phyloP scores from a whole-genome alignment of 2,888 invertebrate genomes.

The Sarcophaga rosellei region DNA sequence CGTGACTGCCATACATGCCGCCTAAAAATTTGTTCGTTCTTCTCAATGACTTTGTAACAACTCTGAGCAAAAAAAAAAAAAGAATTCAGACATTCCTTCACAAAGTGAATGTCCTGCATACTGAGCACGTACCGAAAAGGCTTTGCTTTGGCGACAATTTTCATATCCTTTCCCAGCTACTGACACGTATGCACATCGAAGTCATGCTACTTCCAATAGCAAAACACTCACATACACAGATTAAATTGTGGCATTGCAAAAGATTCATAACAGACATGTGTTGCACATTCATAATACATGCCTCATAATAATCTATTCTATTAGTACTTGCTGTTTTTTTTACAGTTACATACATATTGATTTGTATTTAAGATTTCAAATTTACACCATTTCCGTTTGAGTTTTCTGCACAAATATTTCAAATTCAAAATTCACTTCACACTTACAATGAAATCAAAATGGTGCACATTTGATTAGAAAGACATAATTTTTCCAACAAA shows the following conservation, averaged over 20 bases:
- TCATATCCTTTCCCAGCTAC: conserved; percentile 44
- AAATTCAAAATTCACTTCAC: too few relatives aligned
- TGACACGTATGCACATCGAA: conserved; percentile 46
- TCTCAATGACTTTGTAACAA: conserved; percentile 24
- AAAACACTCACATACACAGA: conserved; percentile 43
- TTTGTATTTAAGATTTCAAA: background rate
- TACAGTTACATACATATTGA: background rate
- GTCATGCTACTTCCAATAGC: background rate
- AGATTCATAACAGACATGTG: conserved; percentile 58
- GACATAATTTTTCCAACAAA: too few relatives aligned
- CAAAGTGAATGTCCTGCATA: conserved; percentile 47
- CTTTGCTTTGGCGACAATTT: conserved; percentile 14
- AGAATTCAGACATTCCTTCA: background rate
- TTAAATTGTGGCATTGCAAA: conserved; percentile 38
- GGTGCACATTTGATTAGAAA: too few relatives aligned
- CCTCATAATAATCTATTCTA: background rate
- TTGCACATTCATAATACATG: conserved; percentile 41
- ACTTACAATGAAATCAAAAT: too few relatives aligned
- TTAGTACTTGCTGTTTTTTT: background rate
- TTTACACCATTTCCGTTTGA: background rate
- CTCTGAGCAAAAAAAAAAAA: conserved; percentile 39
- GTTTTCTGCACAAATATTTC: too few relatives aligned
- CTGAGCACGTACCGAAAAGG: conserved; percentile 40
- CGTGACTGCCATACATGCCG: conserved; percentile 64
- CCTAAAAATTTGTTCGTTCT: background rate